Evolutionary conservation across 2,888 invertebrate genomes (phyloP).

Genomic region (Reticulitermes lucifugus): DNA sequence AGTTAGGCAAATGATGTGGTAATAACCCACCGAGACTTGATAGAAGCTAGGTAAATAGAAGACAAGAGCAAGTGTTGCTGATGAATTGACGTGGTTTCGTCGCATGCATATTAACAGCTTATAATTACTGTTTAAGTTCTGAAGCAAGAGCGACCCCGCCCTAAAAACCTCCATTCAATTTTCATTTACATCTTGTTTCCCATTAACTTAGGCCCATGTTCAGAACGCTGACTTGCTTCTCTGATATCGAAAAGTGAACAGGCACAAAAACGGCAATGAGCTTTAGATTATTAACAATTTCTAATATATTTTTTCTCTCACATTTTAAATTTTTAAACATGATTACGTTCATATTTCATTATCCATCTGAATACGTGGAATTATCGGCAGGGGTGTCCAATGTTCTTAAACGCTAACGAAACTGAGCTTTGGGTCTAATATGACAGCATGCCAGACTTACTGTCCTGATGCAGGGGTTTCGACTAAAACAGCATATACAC

Average conservation of each 20-base stretch:
- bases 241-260: not conserved
- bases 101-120: constrained; percentile 40
- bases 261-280: not conserved
- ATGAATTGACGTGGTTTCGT: constrained; percentile 27
- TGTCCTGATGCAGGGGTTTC: no score
- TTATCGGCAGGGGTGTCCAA: not conserved
- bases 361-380: not conserved
- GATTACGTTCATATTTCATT: not conserved
- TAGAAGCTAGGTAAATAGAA: not conserved
- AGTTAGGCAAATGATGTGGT: not conserved
- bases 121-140: constrained; percentile 40
- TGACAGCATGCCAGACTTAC: no score
- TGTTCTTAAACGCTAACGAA: no score
- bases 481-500: no score
- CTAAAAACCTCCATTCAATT: constrained; percentile 35
- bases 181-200: constrained; percentile 38
- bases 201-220: constrained; percentile 13
- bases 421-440: no score
- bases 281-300: constrained; percentile 15
- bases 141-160: not conserved
- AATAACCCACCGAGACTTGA: not conserved
- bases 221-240: not conserved
- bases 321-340: not conserved
- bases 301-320: not conserved
- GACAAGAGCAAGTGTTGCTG: not conserved